A percentile compares a stretch with the other conserved stretches of the same genome.
phyloP scores from a whole-genome alignment of 1,140 invertebrate species.

The Diorhabda elongata region DNA sequence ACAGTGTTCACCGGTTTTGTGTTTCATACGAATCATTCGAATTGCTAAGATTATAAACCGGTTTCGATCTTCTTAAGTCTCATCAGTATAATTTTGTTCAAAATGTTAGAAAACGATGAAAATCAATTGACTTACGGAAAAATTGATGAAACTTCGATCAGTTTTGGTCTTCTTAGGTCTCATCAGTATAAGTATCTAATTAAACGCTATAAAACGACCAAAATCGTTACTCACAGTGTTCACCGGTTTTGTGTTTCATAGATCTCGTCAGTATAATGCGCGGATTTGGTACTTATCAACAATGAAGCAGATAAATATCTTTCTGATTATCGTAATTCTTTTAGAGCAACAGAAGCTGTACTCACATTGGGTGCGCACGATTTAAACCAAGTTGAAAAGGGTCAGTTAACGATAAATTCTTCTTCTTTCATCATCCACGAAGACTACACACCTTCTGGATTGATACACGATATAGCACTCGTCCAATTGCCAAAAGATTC shows the following conservation, averaged over 20 bases:
- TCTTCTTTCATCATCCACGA: conserved; percentile 50
- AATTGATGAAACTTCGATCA: too few relatives aligned
- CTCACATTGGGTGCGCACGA: conserved; percentile 52
- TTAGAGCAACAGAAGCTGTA: conserved; percentile 26
- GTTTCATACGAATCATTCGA: too few relatives aligned
- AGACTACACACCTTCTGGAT: conserved; percentile 46
- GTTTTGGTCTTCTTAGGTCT: too few relatives aligned
- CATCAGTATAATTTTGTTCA: not conserved
- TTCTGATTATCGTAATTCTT: conserved; percentile 6
- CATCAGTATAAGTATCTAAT: too few relatives aligned
- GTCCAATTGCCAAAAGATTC: conserved; percentile 48
- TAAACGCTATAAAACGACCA: too few relatives aligned
- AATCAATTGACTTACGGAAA: not conserved
- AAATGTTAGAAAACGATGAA: not conserved
- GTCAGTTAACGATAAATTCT: conserved; percentile 42
- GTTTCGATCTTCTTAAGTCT: not conserved
- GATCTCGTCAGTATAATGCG: too few relatives aligned
- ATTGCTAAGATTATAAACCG: too few relatives aligned
- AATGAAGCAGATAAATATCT: not conserved
- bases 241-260: too few relatives aligned
- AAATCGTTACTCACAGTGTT: too few relatives aligned
- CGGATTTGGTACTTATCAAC: too few relatives aligned
- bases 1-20: too few relatives aligned
- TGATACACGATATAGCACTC: conserved; percentile 56
- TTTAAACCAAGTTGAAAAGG: conserved; percentile 46